A percentile compares a stretch with the other conserved stretches of the same genome.
phyloP scores from a whole-genome alignment of 2,888 invertebrate genomes.

The Pyrrhia umbra region DNA sequence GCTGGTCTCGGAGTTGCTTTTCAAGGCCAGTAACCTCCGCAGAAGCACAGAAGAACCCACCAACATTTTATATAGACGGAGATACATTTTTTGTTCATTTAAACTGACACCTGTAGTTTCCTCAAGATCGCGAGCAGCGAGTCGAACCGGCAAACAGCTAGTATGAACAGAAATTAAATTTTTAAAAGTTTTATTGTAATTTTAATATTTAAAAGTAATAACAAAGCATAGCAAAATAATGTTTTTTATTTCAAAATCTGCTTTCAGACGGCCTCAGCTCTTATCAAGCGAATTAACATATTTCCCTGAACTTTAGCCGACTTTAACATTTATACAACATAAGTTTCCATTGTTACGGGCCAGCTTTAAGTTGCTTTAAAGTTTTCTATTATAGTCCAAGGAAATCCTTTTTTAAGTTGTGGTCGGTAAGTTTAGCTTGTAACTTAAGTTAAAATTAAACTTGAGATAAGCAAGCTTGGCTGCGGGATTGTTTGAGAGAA shows the following conservation, averaged over 20 bases:
- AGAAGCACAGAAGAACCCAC: too few species aligned
- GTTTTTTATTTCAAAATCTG: slow-evolving; percentile 24
- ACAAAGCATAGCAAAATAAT: too few species aligned
- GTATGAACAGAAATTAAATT: too few species aligned
- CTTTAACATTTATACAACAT: slow-evolving; percentile 62
- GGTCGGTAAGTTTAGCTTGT: slow-evolving; percentile 22
- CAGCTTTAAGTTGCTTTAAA: slow-evolving; percentile 49
- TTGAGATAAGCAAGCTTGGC: slow-evolving; percentile 18
- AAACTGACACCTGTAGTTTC: too few species aligned
- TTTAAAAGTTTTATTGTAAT: too few species aligned
- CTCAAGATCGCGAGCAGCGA: too few species aligned
- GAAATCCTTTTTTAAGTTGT: slow-evolving; percentile 57
- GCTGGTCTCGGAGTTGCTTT: too few species aligned
- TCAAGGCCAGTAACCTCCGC: too few species aligned
- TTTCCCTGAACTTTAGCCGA: slow-evolving; percentile 48
- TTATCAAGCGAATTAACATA: slow-evolving; percentile 64
- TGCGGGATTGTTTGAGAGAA: neutral
- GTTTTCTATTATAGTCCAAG: slow-evolving; percentile 59
- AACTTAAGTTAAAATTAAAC: slow-evolving; percentile 26
- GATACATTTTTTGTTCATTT: too few species aligned
- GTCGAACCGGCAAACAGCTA: too few species aligned
- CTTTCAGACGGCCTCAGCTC: slow-evolving; percentile 30
- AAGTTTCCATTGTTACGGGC: slow-evolving; percentile 62
- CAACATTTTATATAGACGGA: too few species aligned
- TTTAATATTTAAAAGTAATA: too few species aligned